Evolutionary conservation across 2,888 invertebrate species (phyloP), one percentile per base, ranked within the genome.

Genomic region (Andrena camellia): DNA sequence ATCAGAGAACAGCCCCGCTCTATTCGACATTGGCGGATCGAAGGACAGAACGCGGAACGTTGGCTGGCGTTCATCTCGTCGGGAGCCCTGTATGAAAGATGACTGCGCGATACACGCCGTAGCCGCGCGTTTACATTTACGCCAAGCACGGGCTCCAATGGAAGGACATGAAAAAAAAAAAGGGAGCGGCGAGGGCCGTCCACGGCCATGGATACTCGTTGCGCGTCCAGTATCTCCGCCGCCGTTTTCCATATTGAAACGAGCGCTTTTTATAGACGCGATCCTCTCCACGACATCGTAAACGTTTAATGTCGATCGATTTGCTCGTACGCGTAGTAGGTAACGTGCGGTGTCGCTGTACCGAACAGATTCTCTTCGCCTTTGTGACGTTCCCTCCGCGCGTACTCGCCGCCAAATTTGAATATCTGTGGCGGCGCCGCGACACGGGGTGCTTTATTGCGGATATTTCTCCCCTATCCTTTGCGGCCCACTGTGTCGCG

Each of bases 251-350:
- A 26, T 66, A 74, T 73, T 63, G 63, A 70, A 74, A 29, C 64
- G 33, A 31, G 7, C 48, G 50, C 48, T 73, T 42, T 42, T 82
- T 73, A 80, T 68, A 54, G 48, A 42, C 64, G 31, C 69, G 57
- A 64, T 73, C 59, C 82, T 63, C 78, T 68, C 78, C 26, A 48
- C 62, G 75, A 57, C 68, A 20, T 88, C 86, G 68, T 88, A 81
- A 87, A 78, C 80, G 76, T 83, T 87, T 88, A 83, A 88, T 68
- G 70, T 35, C 76, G 75, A 83, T 86, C 86, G 86, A 86, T 88
- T 69, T 66, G 70, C 69, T 64, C 74, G 31, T 69, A 50, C 76
- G 72, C 71, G 76, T 79, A 69, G 74, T 83, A 86, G 66, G 74
- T 83, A 86, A 83, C 75, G 76, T 8, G 20, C 13, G 63, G 26